These are phyloP conservation scores for Lampris megalopsis DNA, from an alignment of 2,113 vertebrate genomes.

Conservation along the genomic window DNA sequence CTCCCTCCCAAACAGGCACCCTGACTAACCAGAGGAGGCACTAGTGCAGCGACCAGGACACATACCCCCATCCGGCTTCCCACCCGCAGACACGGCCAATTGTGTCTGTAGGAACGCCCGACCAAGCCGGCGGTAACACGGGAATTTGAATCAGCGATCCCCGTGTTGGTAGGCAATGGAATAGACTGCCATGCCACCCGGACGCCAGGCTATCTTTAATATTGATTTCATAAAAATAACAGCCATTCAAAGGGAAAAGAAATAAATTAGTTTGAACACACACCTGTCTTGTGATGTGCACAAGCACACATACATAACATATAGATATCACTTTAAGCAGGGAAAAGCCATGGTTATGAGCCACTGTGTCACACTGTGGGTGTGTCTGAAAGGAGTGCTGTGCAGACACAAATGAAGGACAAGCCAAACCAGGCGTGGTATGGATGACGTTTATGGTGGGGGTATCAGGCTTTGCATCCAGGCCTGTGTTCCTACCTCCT, in stretches of 20 bases:
- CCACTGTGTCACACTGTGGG: slow-evolving; percentile 46
- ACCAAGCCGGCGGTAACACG: too few relatives aligned
- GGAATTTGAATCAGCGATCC: too few relatives aligned
- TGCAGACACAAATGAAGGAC: slow-evolving; percentile 32
- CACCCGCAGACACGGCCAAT: too few relatives aligned
- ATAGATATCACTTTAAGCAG: slow-evolving; percentile 1
- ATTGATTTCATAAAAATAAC: not conserved
- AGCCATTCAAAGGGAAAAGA: slow-evolving; percentile 21
- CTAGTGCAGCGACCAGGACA: too few relatives aligned
- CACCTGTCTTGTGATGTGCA: not conserved
- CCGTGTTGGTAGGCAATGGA: too few relatives aligned
- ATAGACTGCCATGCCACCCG: too few relatives aligned
- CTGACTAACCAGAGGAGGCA: too few relatives aligned
- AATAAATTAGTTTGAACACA: slow-evolving; percentile 11
- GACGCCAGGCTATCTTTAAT: too few relatives aligned
- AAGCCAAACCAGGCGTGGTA: slow-evolving; percentile 59
- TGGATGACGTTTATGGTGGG: slow-evolving; percentile 35
- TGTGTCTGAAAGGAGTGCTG: slow-evolving; percentile 14
- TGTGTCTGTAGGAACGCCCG: too few relatives aligned
- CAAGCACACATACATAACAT: slow-evolving; percentile 16
- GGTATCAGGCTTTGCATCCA: slow-evolving; percentile 52
- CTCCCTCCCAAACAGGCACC: too few relatives aligned
- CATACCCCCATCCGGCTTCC: too few relatives aligned
- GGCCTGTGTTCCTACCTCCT: slow-evolving; percentile 93
- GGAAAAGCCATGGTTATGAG: slow-evolving; percentile 17